A percentile compares a stretch with the other conserved stretches of the same genome.
Evolutionary conservation across 2,888 invertebrate species (phyloP).

Genomic region (Balanococcus diminutus): DNA sequence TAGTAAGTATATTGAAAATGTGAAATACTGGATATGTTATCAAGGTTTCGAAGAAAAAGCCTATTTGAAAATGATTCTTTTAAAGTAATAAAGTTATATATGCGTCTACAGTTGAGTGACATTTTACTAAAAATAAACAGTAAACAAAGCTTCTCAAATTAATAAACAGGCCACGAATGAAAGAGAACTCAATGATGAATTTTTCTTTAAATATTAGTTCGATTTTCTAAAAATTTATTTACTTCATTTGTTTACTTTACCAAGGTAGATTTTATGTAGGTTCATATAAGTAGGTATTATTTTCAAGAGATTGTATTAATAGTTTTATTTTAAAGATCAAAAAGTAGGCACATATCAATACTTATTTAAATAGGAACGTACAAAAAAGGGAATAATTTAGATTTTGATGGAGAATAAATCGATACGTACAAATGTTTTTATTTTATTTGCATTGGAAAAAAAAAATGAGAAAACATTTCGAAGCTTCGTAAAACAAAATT

Average conservation of each 20-base stretch:
- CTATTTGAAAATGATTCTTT: background rate
- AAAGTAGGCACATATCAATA: background rate
- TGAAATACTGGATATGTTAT: background rate
- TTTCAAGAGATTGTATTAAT: no score
- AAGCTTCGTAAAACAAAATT: constrained; percentile 9
- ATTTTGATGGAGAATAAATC: background rate
- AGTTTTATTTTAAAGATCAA: background rate
- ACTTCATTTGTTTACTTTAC: no score
- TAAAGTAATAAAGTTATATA: no score
- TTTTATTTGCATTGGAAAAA: background rate
- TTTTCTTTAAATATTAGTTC: no score
- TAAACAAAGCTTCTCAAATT: no score
- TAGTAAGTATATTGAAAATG: background rate
- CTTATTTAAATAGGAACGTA: background rate
- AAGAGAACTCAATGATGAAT: no score
- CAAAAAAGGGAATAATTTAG: background rate
- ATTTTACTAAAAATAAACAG: no score
- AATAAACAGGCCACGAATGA: no score
- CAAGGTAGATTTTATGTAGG: no score
- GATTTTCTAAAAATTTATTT: no score
- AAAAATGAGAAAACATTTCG: constrained; percentile 27
- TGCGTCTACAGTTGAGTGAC: no score
- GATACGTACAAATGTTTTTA: background rate
- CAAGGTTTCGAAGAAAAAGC: background rate
- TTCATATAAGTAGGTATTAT: no score